phyloP scores from a whole-genome alignment of 2,888 invertebrate genomes.

The Cheilosia soror region DNA sequence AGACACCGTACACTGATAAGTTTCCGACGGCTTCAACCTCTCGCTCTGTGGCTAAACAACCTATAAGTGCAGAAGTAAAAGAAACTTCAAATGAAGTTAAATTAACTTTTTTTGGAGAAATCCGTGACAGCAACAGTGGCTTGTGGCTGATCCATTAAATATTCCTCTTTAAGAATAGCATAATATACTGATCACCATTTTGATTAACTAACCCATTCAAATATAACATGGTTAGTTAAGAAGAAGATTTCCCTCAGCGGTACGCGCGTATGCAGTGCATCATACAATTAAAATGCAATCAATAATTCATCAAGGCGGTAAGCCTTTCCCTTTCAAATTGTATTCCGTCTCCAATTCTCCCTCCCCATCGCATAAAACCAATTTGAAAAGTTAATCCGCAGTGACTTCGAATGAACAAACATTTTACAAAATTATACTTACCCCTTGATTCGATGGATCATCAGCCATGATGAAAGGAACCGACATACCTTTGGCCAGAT shows the following conservation, averaged over 20 bases:
- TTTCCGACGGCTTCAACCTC: too few species aligned
- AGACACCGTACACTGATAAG: too few species aligned
- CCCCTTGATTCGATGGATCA: slow-evolving; percentile 63
- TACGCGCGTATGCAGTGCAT: not conserved
- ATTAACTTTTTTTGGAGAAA: too few species aligned
- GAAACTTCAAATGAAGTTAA: too few species aligned
- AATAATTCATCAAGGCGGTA: not conserved
- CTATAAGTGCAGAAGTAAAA: too few species aligned
- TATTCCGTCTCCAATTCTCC: not conserved
- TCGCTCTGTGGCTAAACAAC: too few species aligned
- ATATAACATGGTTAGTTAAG: too few species aligned
- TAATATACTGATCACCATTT: too few species aligned
- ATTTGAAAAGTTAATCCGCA: slow-evolving; percentile 10
- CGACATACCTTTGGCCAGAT: slow-evolving; percentile 19
- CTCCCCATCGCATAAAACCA: not conserved
- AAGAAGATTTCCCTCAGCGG: too few species aligned
- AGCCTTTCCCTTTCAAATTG: not conserved
- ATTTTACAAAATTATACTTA: slow-evolving; percentile 47
- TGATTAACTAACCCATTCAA: not conserved
- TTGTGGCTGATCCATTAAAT: too few species aligned
- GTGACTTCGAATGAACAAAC: slow-evolving; percentile 39
- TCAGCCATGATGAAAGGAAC: slow-evolving; percentile 57
- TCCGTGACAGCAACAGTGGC: too few species aligned
- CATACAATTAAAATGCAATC: not conserved
- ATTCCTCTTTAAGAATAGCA: too few species aligned